Conservation (phyloP, 2,113 vertebrate species). For the Actenoides hombroni region DNA sequence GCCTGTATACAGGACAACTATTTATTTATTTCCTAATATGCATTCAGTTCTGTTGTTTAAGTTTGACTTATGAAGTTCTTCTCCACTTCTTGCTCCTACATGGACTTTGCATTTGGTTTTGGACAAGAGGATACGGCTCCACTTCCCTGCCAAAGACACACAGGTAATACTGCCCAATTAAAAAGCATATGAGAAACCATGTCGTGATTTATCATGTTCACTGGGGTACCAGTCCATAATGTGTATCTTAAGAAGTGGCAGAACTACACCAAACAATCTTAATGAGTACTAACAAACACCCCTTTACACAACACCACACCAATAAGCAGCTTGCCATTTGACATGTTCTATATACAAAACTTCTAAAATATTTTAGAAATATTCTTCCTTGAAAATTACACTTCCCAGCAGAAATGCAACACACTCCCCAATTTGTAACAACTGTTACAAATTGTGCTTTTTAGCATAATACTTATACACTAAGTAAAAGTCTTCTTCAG, state of each 20-base stretch:
- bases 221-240: not conserved
- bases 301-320: not conserved
- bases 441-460: not conserved
- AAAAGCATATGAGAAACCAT: not conserved
- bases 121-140: not conserved
- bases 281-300: not conserved
- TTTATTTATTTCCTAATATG: not conserved
- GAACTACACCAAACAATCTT: not conserved
- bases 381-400: not conserved
- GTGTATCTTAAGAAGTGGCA: not conserved
- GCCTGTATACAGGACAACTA: not conserved
- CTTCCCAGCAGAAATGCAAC: constrained; percentile 7
- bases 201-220: not conserved
- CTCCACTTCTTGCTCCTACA: not conserved
- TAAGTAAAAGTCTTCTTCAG: not conserved
- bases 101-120: not conserved
- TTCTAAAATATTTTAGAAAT: not conserved
- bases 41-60: not conserved
- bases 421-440: not conserved
- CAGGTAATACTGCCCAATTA: not conserved
- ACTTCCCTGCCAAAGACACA: not conserved
- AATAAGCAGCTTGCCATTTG: not conserved
- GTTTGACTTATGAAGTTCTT: not conserved
- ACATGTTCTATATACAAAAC: not conserved
- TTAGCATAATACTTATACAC: not conserved